Percentiles rank a stretch among this genome's conserved stretches.
Evolutionary conservation across 2,113 vertebrate species (phyloP).

Genomic region (Corythornis madagascariensis): DNA sequence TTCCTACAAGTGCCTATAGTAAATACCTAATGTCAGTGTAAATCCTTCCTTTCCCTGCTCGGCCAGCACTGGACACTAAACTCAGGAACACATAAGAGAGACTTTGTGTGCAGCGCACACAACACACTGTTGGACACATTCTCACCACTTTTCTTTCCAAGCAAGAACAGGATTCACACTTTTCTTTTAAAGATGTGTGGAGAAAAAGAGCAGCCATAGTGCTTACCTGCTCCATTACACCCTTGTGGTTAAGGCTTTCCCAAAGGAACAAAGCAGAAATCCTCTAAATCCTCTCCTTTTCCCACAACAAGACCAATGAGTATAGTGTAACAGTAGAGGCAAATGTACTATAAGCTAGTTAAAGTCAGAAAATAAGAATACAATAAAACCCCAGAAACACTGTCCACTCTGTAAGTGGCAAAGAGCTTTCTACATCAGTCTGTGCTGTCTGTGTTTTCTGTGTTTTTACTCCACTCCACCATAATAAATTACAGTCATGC

Average conservation of each 20-base stretch:
- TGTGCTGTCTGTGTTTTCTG: too few species aligned
- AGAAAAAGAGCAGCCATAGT: background rate
- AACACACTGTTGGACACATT: fast-evolving
- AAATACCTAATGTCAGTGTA: too few species aligned
- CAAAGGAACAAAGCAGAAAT: background rate
- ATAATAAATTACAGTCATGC: too few species aligned
- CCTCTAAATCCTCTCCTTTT: background rate
- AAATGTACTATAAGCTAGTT: background rate
- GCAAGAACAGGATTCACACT: background rate
- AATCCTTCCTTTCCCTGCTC: too few species aligned
- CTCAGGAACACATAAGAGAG: too few species aligned
- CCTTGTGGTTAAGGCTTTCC: background rate
- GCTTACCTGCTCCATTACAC: background rate
- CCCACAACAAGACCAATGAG: background rate
- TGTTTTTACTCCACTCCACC: too few species aligned
- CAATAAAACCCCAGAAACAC: too few species aligned
- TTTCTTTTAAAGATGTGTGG: background rate
- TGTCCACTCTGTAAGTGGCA: too few species aligned
- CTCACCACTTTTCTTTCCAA: background rate
- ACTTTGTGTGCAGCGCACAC: fast-evolving
- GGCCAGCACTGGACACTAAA: too few species aligned
- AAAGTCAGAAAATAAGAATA: too few species aligned
- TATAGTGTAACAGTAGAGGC: background rate
- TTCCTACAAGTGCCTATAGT: too few species aligned
- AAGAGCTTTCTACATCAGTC: too few species aligned